Conservation (phyloP, 2,888 invertebrate species). For the Byasa hedistus region DNA sequence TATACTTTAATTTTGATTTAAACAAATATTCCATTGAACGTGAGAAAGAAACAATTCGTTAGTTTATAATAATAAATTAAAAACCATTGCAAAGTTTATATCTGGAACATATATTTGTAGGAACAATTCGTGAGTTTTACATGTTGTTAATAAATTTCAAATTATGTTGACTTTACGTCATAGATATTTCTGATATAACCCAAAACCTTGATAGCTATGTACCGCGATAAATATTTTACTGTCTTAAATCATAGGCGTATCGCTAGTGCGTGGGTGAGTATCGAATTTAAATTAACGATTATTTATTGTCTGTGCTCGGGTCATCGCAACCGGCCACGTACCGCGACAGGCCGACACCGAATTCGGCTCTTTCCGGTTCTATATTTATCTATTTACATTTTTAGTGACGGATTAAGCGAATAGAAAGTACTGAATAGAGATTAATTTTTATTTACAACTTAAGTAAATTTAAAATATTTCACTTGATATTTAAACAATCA, state of each 20-base stretch:
- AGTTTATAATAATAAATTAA: not conserved
- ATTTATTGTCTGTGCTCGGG: conserved; percentile 64
- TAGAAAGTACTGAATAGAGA: conserved; percentile 11
- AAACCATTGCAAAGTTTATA: not conserved
- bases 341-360: conserved; percentile 42
- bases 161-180: conserved; percentile 14
- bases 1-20: conserved; percentile 45
- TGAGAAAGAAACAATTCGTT: not conserved
- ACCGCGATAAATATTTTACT: conserved; percentile 42
- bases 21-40: not conserved
- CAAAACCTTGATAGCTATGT: conserved; percentile 14
- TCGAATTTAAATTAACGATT: conserved; percentile 70
- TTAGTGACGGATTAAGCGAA: conserved; percentile 13
- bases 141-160: not conserved
- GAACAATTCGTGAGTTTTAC: not conserved
- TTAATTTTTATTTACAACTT: conserved; percentile 56
- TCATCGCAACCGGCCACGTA: conserved; percentile 51
- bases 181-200: conserved; percentile 7
- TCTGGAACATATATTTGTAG: not conserved
- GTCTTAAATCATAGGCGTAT: conserved; percentile 59
- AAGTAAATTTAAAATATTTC: no score
- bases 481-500: no score
- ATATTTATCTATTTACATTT: conserved; percentile 33
- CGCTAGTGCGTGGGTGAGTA: conserved; percentile 60
- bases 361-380: conserved; percentile 65